Evolutionary conservation across 2,797 vertebrate genomes (phyloP), one percentile per base, ranked within the genome.

Genomic region (Amphiprion clarkii): DNA sequence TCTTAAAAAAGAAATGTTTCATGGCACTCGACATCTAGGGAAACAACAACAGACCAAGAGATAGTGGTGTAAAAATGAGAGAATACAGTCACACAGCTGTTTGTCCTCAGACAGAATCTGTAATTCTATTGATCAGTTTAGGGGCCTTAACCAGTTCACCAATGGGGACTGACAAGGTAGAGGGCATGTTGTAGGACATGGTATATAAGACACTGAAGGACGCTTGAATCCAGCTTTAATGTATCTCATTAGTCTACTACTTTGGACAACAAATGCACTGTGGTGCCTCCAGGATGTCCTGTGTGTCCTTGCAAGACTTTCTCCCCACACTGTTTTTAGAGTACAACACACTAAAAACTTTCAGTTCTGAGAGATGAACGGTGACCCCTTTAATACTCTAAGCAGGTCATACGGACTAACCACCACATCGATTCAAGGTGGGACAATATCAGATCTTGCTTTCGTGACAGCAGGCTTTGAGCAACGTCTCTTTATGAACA

Each of bases 161-260:
- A 70, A 65, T 23, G 19, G 51, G 56, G 25, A 67, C 44, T 72
- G 76, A 80, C 39, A 27, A 55, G 60, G 56, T 40, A 68, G 65
- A 79, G 61, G 74, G 60, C 59, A 53, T 23, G 46, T 29, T 78
- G 25, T 58, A 1, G 17, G 27, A 27, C 27, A 27, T 27, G 27
- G 27, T 27, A 27, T 74, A 61, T 80, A 44, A 74, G 57, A 57
- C 36, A 52, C 14, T 10, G 65, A 78, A 84, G 78, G 88, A 72
- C 80, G 67, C 69, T 31, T 65, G 21, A 65, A 70, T 86, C 59
- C 63, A 49, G 21, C 59, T 58, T 76, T 64, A 80, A 78, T 81
- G 71, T 65, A 71, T 77, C 71, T 88, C 82, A 88, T 90, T 87
- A 86, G 73, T 71, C 42, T 49, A 56, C 58, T 68, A 49, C 71